Evolutionary conservation across 1,140 invertebrate genomes (phyloP).

Genomic region (Trachelipus rathkii): DNA sequence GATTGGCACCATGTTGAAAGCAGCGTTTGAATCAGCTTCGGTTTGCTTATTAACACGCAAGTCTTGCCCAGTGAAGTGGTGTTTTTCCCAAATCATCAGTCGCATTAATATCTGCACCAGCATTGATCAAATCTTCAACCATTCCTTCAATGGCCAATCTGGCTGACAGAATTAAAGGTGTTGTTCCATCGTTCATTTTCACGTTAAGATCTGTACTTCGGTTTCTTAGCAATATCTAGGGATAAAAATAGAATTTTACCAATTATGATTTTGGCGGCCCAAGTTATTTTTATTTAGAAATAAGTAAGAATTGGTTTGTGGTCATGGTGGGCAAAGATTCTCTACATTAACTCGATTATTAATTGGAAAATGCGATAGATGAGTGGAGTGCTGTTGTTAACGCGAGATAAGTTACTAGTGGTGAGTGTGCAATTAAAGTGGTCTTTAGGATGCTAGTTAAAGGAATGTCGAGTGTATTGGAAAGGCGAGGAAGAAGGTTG

Average conservation of each 20-base stretch:
- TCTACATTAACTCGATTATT: no score
- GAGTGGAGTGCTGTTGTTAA: no score
- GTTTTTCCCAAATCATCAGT: conserved; percentile 92
- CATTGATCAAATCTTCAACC: conserved; percentile 91
- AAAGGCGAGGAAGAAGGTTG: no score
- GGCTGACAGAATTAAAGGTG: conserved; percentile 88
- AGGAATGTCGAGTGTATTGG: no score
- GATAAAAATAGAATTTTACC: conserved; percentile 26
- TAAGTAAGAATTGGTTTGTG: no score
- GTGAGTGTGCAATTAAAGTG: no score
- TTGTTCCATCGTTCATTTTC: conserved; percentile 90
- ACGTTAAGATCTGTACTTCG: conserved; percentile 91
- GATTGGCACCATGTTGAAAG: conserved; percentile 85
- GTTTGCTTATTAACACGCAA: conserved; percentile 93
- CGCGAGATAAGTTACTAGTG: no score
- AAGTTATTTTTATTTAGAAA: no score
- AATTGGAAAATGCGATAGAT: no score
- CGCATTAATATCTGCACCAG: conserved; percentile 90
- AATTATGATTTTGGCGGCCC: no score
- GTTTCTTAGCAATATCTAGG: conserved; percentile 76
- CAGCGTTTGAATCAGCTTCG: conserved; percentile 86
- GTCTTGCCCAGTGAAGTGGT: conserved; percentile 93
- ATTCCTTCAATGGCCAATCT: conserved; percentile 86
- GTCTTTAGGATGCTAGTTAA: no score
- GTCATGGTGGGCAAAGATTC: no score